Conservation (phyloP, 1,140 invertebrate species). For the Philotrypesis tridentata region DNA sequence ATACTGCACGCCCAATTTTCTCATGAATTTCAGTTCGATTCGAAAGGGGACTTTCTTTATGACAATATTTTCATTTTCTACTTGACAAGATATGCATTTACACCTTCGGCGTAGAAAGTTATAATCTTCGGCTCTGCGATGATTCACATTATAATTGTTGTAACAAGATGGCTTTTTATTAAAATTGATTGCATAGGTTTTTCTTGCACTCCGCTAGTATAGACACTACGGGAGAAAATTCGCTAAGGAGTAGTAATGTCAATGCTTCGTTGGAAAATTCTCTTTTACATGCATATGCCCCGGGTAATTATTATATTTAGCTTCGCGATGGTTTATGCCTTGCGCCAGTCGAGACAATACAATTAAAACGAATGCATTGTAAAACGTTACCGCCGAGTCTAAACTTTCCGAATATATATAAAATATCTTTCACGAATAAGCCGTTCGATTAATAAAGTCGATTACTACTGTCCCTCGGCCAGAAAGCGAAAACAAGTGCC, state of each 20-base stretch:
- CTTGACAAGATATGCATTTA: too few relatives aligned
- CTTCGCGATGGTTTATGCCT: not conserved
- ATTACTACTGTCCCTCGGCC: not conserved
- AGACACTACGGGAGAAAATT: not conserved
- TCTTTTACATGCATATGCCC: not conserved
- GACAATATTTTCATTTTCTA: not conserved
- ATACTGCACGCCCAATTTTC: not conserved
- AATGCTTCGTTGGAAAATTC: not conserved
- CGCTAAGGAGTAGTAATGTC: not conserved
- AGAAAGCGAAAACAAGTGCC: not conserved
- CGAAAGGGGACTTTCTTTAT: constrained; percentile 13
- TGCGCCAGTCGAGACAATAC: not conserved
- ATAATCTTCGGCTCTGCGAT: not conserved
- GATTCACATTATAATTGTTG: not conserved
- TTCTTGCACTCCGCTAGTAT: not conserved
- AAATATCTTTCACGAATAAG: too few relatives aligned
- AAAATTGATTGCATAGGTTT: not conserved
- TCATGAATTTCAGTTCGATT: not conserved
- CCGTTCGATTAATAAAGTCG: not conserved
- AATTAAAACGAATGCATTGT: not conserved
- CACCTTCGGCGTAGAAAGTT: not conserved
- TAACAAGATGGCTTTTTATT: not conserved
- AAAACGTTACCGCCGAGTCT: not conserved
- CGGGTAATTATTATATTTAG: not conserved
- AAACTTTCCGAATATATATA: not conserved